Evolutionary conservation across 2,888 invertebrate species (phyloP), one percentile per base, ranked within the genome.

Genomic region (Actias luna): DNA sequence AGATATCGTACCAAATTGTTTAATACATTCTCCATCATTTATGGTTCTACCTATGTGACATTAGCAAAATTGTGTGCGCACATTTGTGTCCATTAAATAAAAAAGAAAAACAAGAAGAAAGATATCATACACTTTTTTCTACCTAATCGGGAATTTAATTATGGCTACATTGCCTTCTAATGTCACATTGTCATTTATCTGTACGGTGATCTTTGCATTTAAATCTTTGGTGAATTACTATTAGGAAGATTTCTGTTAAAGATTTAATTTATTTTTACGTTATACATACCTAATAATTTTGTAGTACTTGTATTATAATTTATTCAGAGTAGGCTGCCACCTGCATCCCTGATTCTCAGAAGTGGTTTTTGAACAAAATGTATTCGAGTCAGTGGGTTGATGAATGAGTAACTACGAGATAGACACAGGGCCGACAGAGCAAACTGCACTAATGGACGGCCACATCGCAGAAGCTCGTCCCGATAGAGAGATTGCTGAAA

Each of bases 361-460:
- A 10, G 10, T 16, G 14, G 36, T 29, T 10, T 55, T 39, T 18
- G 12, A 14, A 57, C 75, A 84, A 75, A 73, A 87, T 85, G 87
- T 67, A 25, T 42, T 39, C 25, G 16, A 62, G 22, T 18, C 29
- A n/a, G 42, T 82, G 69, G 67, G 73, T 75, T 73, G 65, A 81
- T 92, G 87, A 89, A 92, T 92, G 92, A 91, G 87, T 82, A 83
- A 83, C 66, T 78, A 81, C 69, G 82, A 79, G 67, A 88, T 84
- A 76, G 94, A 94, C 77, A 93, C 89, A 84, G 94, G 93, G 82
- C 93, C 93, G 77, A 94, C 95, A 83, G 97, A 97, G 93, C 94
- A 94, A 76, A 96, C 96, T 78, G 95, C 96, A 88, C 95, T 97
- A 84, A 97, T 97, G 97, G 97, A 97, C 93, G 96, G 95, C 81